Evolutionary conservation across 1,140 invertebrate species (phyloP).

Genomic region (Drosophila guanche): DNA sequence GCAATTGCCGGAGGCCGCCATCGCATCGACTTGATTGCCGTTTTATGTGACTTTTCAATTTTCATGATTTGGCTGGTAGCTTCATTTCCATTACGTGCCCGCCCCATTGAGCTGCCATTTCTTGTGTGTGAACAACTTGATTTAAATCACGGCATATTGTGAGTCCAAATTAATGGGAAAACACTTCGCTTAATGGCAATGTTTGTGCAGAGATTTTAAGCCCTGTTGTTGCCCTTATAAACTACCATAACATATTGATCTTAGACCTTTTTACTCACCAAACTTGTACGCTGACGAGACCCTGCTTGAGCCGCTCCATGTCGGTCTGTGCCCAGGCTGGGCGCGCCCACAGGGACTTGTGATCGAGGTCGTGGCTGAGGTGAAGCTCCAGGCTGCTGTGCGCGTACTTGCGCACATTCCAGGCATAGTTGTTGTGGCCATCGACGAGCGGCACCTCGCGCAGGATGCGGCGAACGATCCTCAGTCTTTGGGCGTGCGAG

Average conservation of each 20-base stretch:
- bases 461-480: constrained; percentile 85
- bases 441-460: constrained; percentile 86
- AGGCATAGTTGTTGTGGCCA: constrained; percentile 95
- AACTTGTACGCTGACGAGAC: constrained; percentile 92
- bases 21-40: constrained; percentile 35
- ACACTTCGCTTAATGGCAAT: too few relatives aligned
- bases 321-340: constrained; percentile 95
- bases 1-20: constrained; percentile 1
- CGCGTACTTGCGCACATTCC: constrained; percentile 92
- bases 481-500: constrained; percentile 85
- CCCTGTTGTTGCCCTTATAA: too few relatives aligned
- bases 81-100: constrained; percentile 26
- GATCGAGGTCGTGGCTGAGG: constrained; percentile 88
- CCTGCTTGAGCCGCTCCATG: constrained; percentile 91
- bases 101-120: constrained; percentile 25
- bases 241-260: not conserved
- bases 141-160: not conserved
- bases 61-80: constrained; percentile 30
- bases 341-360: constrained; percentile 90
- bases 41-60: constrained; percentile 41
- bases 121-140: not conserved
- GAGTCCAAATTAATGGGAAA: too few relatives aligned
- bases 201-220: too few relatives aligned
- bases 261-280: constrained; percentile 82
- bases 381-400: constrained; percentile 92